Conservation (phyloP, 2,888 invertebrate species). For the Nycteola revayana region DNA sequence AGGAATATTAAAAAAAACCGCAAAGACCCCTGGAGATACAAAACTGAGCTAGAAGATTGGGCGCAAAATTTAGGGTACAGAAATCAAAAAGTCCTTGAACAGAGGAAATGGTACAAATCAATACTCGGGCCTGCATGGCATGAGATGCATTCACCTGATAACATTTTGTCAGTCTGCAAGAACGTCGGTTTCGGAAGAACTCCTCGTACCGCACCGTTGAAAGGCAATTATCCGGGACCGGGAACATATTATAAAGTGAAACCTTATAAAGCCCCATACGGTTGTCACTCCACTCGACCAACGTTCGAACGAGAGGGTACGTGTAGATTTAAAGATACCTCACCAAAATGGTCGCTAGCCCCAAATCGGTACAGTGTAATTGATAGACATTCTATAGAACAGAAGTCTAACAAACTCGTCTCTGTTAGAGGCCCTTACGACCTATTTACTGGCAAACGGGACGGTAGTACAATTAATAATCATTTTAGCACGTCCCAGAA, state of each 20-base stretch:
- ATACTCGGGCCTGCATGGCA: conserved; percentile 66
- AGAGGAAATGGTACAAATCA: conserved; percentile 46
- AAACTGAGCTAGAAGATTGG: conserved; percentile 67
- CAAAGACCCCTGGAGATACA: conserved; percentile 65
- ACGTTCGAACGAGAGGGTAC: conserved; percentile 60
- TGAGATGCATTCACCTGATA: too few relatives aligned
- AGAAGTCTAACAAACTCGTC: conserved; percentile 59
- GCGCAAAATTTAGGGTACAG: conserved; percentile 65
- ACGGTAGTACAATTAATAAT: conserved; percentile 75
- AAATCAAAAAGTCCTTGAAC: conserved; percentile 54
- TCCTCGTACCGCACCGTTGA: conserved; percentile 36
- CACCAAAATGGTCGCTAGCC: conserved; percentile 57
- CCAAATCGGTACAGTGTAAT: conserved; percentile 61
- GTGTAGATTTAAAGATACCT: conserved; percentile 58
- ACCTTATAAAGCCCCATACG: conserved; percentile 57
- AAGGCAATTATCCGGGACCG: conserved; percentile 49
- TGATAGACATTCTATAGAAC: conserved; percentile 58
- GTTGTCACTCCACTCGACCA: conserved; percentile 55
- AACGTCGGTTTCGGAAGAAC: conserved; percentile 64
- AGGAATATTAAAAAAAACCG: conserved; percentile 37
- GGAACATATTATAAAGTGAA: conserved; percentile 57
- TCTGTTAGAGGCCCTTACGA: conserved; percentile 68
- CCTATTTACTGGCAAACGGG: conserved; percentile 74
- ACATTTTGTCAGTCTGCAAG: conserved; percentile 50
- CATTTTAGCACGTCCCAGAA: conserved; percentile 62